These are phyloP conservation scores for human (Homo sapiens) DNA, from an alignment of 2,113 vertebrate genomes.

Conservation along the genomic window GRCh38 chr2:10864501-10865000, in stretches of 20 bases:
- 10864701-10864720: constrained; percentile 51
- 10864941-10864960: constrained; percentile 17
- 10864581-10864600: background rate
- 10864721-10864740: constrained; percentile 76
- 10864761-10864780: constrained; percentile 68
- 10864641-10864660: background rate
- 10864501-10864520: background rate
- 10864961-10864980: background rate
- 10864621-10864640: background rate
- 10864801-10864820: constrained; percentile 3
- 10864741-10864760: constrained; percentile 78
- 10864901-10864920: background rate
- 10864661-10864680: background rate
- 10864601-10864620: background rate
- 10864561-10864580: background rate
- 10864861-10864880: background rate
- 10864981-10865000: background rate
- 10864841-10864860: background rate
- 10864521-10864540: rapidly evolving
- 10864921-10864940: background rate
- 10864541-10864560: background rate
- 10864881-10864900: background rate
- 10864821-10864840: constrained; percentile 15
- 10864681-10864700: constrained; percentile 38
- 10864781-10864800: constrained; percentile 74